Base-by-base conservation (phyloP, 2,113 vertebrate species). In the Accipiter cooperii region DNA sequence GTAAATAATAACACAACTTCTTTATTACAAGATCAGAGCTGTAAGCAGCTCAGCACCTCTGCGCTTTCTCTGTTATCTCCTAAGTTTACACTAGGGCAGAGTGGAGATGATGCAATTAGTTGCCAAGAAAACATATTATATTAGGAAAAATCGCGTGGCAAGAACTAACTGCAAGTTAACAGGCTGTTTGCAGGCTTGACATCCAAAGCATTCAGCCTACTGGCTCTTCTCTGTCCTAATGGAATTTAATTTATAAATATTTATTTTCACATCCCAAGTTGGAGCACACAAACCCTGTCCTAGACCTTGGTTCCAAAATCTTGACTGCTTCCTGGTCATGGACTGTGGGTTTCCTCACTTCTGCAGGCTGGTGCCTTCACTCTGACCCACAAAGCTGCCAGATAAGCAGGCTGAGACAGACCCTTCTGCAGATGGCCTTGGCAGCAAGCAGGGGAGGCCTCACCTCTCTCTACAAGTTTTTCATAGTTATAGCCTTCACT, bases 221-320 rank as follows among this genome's bases (percentile, higher is more conserved):
- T 61, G 28, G 24, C 24, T 93, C 40, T 34, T 82, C 51, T 78
- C n/a, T 84, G 16, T 49, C 73, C 15, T 84, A 75, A 57, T 44
- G 47, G 47, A 95, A 90, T 89, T 31, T 20, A 60, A 82, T 71
- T 42, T 90, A 42, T 84, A 95, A 95, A 89, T 91, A 94, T 95
- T 97, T 97, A 64, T 75, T 77, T 92, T 82, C 24, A 51, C 77
- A 44, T 71, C 83, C 51, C 57, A 74, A 52, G 20, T 5, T n/a
- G 8, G 31, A 86, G 20, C 19, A 60, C 17, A 55, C 16, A 80
- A 86, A 47, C 4, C 1, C 11, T 40, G 26, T 55, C 8, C n/a
- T 55, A 63, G 10, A 16, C 15, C 4, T 71, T 40, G n/a, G 42
- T 54, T 71, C 33, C 64, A 92, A 88, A 84, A 63, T 75, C 44